Conservation (phyloP, 2,797 vertebrate genomes). For the Brotula barbata region DNA sequence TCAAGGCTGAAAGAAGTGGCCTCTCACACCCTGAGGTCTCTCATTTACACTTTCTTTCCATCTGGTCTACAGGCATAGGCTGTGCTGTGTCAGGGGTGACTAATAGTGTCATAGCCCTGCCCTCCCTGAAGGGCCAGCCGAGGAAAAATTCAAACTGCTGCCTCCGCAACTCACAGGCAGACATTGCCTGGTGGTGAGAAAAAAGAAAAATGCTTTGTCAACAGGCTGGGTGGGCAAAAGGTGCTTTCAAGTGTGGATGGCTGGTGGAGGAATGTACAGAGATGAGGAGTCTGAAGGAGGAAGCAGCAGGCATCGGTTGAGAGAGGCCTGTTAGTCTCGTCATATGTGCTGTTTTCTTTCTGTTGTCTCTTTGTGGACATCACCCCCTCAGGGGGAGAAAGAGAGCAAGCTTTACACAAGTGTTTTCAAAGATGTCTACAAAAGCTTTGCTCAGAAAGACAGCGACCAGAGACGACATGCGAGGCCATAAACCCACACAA, state of each 20-base stretch:
- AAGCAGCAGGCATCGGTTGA: constrained; percentile 47
- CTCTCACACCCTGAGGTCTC: constrained; percentile 39
- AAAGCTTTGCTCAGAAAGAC: constrained; percentile 63
- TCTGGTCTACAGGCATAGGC: constrained; percentile 64
- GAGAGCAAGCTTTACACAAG: constrained; percentile 44
- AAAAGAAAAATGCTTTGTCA: constrained; percentile 68
- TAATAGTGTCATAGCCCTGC: constrained; percentile 66
- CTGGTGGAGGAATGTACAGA: constrained; percentile 38
- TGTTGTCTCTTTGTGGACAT: constrained; percentile 54
- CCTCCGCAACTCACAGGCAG: constrained; percentile 61
- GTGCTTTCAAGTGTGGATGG: constrained; percentile 48
- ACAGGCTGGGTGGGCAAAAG: constrained; percentile 59
- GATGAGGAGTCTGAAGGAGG: constrained; percentile 48
- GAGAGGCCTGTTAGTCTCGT: constrained; percentile 54
- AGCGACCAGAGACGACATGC: constrained; percentile 49
- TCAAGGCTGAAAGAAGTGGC: constrained; percentile 43
- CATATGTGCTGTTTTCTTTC: constrained; percentile 54
- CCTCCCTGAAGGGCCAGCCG: constrained; percentile 38
- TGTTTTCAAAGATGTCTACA: constrained; percentile 52
- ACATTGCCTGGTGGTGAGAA: constrained; percentile 48
- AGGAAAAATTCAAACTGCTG: constrained; percentile 73
- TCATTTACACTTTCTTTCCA: constrained; percentile 68
- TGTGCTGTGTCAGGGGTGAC: constrained; percentile 74
- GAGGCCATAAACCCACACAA: constrained; percentile 42
- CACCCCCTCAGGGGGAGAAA: constrained; percentile 50